A percentile compares a stretch with the other conserved stretches of the same genome.
phyloP scores from a whole-genome alignment of 2,113 vertebrate species.

The Psettodes erumei region DNA sequence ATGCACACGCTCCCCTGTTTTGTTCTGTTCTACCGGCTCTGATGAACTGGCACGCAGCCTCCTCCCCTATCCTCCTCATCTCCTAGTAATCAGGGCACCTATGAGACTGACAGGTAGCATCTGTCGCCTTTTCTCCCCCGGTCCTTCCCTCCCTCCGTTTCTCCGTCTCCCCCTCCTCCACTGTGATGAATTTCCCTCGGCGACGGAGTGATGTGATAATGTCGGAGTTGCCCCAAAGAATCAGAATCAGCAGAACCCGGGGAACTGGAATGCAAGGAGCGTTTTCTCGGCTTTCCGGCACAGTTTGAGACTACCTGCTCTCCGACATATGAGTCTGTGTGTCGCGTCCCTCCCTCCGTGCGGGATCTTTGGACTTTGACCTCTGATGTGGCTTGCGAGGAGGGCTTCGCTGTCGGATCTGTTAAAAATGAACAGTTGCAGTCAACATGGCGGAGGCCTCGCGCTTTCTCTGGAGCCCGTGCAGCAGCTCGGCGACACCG shows the following conservation, averaged over 20 bases:
- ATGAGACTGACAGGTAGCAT: conserved; percentile 86
- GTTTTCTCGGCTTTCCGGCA: neutral
- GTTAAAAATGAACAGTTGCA: conserved; percentile 49
- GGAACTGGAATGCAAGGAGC: neutral
- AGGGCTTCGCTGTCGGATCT: conserved; percentile 11
- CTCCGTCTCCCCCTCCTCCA: conserved; percentile 53
- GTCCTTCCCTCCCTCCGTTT: conserved; percentile 63
- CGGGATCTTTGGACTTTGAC: neutral
- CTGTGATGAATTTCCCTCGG: conserved; percentile 64
- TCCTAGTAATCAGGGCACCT: conserved; percentile 84
- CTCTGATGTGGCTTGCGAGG: conserved; percentile 7
- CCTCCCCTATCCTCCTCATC: conserved; percentile 63
- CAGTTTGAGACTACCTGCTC: neutral
- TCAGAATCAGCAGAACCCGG: conserved; percentile 11
- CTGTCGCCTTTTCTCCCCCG: conserved; percentile 78
- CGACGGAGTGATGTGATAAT: conserved; percentile 69
- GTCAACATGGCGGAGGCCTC: conserved; percentile 59
- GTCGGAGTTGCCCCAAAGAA: conserved; percentile 43
- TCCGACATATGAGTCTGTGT: neutral
- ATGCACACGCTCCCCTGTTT: conserved; percentile 48
- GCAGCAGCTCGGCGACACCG: conserved; percentile 55
- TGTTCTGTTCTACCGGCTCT: conserved; percentile 70
- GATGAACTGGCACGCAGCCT: conserved; percentile 75
- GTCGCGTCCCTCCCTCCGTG: too few relatives aligned
- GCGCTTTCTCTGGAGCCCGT: conserved; percentile 41